Conservation (phyloP, 2,888 invertebrate genomes). For the Leptopilina myrica region DNA sequence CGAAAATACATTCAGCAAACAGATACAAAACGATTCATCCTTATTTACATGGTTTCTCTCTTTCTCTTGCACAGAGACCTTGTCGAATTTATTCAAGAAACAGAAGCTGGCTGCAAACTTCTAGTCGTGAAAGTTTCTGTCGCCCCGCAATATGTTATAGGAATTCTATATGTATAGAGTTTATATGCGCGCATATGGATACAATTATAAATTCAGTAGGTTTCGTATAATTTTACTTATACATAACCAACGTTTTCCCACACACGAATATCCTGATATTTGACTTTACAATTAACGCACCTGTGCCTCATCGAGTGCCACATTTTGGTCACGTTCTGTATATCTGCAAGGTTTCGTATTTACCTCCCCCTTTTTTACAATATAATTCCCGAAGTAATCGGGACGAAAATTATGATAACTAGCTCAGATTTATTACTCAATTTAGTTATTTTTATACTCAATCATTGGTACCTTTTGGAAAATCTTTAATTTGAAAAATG, state of each 20-base stretch:
- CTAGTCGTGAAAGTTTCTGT: neutral
- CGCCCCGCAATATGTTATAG: constrained; percentile 19
- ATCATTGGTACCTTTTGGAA: neutral
- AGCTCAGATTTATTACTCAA: too few species aligned
- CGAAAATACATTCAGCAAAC: neutral
- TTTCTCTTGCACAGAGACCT: neutral
- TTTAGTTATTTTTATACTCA: neutral
- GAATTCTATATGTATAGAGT: neutral
- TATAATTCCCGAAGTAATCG: neutral
- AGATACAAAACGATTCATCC: constrained; percentile 13
- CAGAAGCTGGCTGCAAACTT: constrained; percentile 27
- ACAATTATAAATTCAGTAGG: constrained; percentile 18
- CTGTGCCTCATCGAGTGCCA: constrained; percentile 52
- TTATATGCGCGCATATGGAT: constrained; percentile 29
- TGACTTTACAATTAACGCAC: constrained; percentile 68
- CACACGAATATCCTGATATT: constrained; percentile 55
- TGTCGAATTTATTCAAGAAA: constrained; percentile 34
- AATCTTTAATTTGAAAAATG: too few species aligned
- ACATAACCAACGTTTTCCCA: constrained; percentile 46
- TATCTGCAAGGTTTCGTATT: neutral
- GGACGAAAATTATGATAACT: neutral
- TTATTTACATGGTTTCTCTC: neutral
- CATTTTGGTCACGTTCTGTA: neutral
- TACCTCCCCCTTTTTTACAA: constrained; percentile 14
- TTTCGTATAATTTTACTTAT: constrained; percentile 31